phyloP scores from a whole-genome alignment of 2,888 invertebrate species.

The Acleris sparsana region DNA sequence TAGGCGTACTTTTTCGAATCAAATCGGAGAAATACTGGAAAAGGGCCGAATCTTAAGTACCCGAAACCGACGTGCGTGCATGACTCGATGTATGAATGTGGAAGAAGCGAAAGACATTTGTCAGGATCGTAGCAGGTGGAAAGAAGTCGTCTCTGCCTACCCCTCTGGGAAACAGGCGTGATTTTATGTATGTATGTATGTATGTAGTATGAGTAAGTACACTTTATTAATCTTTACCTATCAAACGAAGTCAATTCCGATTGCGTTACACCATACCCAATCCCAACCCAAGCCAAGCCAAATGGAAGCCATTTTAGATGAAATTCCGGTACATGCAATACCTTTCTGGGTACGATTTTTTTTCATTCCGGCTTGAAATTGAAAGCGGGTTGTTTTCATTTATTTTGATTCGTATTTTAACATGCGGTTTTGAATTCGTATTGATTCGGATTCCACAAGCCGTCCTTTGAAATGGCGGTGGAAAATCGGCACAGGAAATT shows the following conservation, averaged over 20 bases:
- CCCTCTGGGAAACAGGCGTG: too few relatives aligned
- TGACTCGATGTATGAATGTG: too few relatives aligned
- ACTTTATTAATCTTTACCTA: too few relatives aligned
- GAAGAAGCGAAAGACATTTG: too few relatives aligned
- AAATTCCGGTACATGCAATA: conserved; percentile 14
- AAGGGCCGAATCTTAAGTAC: too few relatives aligned
- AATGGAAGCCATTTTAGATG: conserved; percentile 3
- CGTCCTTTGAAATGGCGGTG: not conserved
- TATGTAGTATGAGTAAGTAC: too few relatives aligned
- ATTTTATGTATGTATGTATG: too few relatives aligned
- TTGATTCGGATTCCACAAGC: not conserved
- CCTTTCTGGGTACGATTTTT: conserved; percentile 1
- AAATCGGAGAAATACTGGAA: too few relatives aligned
- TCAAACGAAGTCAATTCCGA: not conserved
- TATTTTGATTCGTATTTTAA: not conserved
- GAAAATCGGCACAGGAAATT: not conserved
- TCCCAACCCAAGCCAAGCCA: not conserved
- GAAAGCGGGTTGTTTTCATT: not conserved
- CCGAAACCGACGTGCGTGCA: too few relatives aligned
- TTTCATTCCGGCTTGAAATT: conserved; percentile 11
- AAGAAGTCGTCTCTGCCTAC: too few relatives aligned
- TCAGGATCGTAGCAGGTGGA: too few relatives aligned
- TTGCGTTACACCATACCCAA: not conserved
- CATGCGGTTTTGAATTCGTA: not conserved
- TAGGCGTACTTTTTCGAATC: too few relatives aligned